Conservation (phyloP, 2,888 invertebrate species). For the Agrotis segetum region DNA sequence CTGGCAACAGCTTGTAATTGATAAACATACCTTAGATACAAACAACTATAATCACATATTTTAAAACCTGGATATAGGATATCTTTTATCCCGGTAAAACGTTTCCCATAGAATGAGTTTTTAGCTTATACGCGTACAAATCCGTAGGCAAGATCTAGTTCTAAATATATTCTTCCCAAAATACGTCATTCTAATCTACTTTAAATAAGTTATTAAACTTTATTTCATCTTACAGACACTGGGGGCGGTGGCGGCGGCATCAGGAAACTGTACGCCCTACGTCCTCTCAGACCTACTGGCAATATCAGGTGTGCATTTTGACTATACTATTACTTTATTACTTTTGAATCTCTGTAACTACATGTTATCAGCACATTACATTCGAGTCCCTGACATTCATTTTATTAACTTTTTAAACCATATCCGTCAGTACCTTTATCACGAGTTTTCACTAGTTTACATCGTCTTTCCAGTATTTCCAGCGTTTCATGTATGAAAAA, state of each 20-base stretch:
- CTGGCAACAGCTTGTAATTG: too few relatives aligned
- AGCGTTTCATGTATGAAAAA: too few relatives aligned
- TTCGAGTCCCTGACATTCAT: not conserved
- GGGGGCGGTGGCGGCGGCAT: constrained; percentile 81
- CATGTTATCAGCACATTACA: not conserved
- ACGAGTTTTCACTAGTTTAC: too few relatives aligned
- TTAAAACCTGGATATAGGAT: too few relatives aligned
- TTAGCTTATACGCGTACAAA: too few relatives aligned
- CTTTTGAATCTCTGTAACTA: not conserved
- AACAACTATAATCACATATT: too few relatives aligned
- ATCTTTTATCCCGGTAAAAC: too few relatives aligned
- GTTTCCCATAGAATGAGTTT: too few relatives aligned
- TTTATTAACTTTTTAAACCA: not conserved
- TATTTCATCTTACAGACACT: constrained; percentile 58
- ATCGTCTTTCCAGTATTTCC: too few relatives aligned
- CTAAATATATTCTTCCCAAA: not conserved
- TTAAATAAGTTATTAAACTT: not conserved
- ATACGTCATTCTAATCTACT: not conserved
- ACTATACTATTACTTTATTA: not conserved
- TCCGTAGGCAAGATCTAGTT: not conserved
- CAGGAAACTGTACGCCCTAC: constrained; percentile 81
- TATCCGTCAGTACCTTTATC: too few relatives aligned
- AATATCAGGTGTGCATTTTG: constrained; percentile 83
- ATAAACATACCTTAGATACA: not conserved
- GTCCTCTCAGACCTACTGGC: constrained; percentile 83